These are phyloP conservation scores for Archaeoteleia sp. DNA, from an alignment of 2,888 invertebrate genomes.

Conservation along the genomic window DNA sequence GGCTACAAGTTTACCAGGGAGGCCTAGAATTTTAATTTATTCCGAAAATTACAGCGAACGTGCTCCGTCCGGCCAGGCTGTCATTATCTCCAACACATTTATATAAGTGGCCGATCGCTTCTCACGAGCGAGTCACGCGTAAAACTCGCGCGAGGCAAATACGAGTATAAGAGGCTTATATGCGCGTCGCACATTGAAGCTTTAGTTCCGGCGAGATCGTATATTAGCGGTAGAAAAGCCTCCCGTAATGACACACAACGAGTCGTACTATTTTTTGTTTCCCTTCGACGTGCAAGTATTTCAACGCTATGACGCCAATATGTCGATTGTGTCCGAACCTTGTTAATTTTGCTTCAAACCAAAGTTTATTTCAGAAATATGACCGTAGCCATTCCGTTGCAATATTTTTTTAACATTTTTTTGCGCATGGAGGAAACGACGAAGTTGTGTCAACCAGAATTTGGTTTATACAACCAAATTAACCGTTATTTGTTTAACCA, in stretches of 20 bases:
- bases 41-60: constrained; percentile 62
- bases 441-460: no score
- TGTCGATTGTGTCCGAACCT: no score
- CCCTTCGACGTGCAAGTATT: no score
- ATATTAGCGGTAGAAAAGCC: constrained; percentile 21
- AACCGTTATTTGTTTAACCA: no score
- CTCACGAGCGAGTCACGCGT: constrained; percentile 58
- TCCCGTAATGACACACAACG: constrained; percentile 7
- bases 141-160: constrained; percentile 45
- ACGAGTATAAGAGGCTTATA: constrained; percentile 28
- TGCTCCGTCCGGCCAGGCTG: constrained; percentile 47
- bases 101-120: constrained; percentile 55
- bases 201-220: constrained; percentile 24
- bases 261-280: constrained; percentile 8
- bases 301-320: no score
- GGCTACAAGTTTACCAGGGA: constrained; percentile 35
- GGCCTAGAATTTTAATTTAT: constrained; percentile 62
- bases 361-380: no score
- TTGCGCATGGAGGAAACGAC: no score
- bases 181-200: constrained; percentile 24
- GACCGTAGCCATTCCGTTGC: no score
- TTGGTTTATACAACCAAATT: no score
- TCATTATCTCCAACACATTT: constrained; percentile 49
- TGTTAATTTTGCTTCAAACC: no score
- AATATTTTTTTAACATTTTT: no score